Conservation (phyloP, 2,888 invertebrate genomes). For the Belgica antarctica region DNA sequence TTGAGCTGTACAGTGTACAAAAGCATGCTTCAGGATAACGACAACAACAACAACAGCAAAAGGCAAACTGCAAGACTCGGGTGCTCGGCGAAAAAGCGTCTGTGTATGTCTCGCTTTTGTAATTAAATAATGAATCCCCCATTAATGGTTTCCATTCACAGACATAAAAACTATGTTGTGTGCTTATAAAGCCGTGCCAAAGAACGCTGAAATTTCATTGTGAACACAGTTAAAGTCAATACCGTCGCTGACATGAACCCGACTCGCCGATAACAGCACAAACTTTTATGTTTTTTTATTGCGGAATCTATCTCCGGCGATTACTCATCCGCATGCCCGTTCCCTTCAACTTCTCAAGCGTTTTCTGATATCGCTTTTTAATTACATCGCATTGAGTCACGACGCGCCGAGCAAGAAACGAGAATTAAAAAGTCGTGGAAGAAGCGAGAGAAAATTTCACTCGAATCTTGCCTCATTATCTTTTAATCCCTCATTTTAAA, state of each 20-base stretch:
- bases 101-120: constrained; percentile 31
- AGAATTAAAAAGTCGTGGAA: too few relatives aligned
- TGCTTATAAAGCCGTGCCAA: neutral
- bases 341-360: too few relatives aligned
- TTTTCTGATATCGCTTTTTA: constrained; percentile 7
- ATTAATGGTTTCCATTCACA: constrained; percentile 39
- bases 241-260: too few relatives aligned
- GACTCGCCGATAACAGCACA: too few relatives aligned
- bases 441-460: constrained; percentile 2
- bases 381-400: constrained; percentile 19
- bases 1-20: neutral
- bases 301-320: neutral
- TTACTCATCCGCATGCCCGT: too few relatives aligned
- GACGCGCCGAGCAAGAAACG: neutral
- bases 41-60: constrained; percentile 13
- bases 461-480: constrained; percentile 7
- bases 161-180: constrained; percentile 21
- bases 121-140: constrained; percentile 44
- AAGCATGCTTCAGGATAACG: constrained; percentile 19
- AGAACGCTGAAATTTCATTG: too few relatives aligned
- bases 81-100: too few relatives aligned
- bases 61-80: neutral
- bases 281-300: neutral
- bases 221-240: too few relatives aligned
- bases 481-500: constrained; percentile 42